Base-by-base conservation (phyloP, 2,797 vertebrate genomes). In the Phalanger gymnotis region DNA sequence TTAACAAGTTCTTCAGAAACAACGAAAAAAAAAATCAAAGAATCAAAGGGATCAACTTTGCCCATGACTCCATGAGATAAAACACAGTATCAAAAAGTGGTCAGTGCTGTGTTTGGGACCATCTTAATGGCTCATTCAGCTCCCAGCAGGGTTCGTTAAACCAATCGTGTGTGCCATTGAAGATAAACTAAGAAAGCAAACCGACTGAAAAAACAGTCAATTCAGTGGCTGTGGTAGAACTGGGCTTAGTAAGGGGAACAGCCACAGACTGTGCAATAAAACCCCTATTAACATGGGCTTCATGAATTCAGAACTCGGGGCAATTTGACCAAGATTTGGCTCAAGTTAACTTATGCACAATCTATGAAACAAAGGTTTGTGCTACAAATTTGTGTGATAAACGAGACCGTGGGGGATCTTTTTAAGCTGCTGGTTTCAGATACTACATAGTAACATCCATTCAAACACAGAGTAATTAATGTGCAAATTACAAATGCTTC, bases 181-280 rank as follows among this genome's bases (percentile, higher is more conserved):
- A 66, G 53, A 93, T 91, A 40, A n/a, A 93, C 40, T 91, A 66
- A 73, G 57, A 94, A 97, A 89, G 61, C 89, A 96, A 92, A 94
- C 92, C 91, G 93, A 92, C 81, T 89, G 92, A 94, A 95, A 96
- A 81, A 96, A 93, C 51, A 96, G 90, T 66, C 90, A 51, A 91
- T 90, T 90, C 73, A 52, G 93, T 94, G 51, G 57, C 61, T 87
- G 53, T 10, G 31, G 81, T 92, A 47, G 54, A 30, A 57, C 96
- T 16, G 92, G 53, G 19, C 47, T 95, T 93, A 91, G 90, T 90
- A 96, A 55, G 25, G 28, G 0, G 47, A 56, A n/a, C 90, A 95
- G 95, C 9, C 47, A 5, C 52, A 66, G 52, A 53, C 47, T 95
- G 92, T 95, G 90, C 53, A 40, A 90, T 52, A 47, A 91, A 30